These are phyloP conservation scores for Parauchenoglanis ngamensis DNA, from an alignment of 2,797 vertebrate species.

Conservation along the genomic window DNA sequence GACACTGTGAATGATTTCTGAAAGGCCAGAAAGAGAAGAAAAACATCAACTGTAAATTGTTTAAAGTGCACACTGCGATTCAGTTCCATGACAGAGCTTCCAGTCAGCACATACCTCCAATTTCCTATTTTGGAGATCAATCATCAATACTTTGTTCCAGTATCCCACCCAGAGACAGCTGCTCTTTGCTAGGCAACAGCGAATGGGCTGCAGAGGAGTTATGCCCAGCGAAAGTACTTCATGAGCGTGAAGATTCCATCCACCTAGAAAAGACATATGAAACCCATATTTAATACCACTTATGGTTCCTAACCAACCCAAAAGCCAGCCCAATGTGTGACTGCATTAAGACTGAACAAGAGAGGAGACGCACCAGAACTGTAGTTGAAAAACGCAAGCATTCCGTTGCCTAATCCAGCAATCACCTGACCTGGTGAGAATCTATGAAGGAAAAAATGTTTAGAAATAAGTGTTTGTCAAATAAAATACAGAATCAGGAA, in stretches of 20 bases:
- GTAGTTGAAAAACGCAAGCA: slow-evolving; percentile 79
- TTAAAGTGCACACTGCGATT: background rate
- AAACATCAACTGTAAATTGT: background rate
- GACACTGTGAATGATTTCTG: slow-evolving; percentile 77
- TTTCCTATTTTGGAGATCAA: slow-evolving; percentile 68
- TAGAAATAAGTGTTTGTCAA: background rate
- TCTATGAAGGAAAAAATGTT: slow-evolving; percentile 60
- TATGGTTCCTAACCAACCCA: background rate
- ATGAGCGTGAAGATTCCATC: slow-evolving; percentile 76
- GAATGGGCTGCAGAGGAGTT: slow-evolving; percentile 78
- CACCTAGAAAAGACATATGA: slow-evolving; percentile 59
- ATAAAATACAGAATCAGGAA: background rate
- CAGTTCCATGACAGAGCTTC: background rate
- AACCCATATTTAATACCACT: background rate
- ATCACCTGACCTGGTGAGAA: slow-evolving; percentile 75
- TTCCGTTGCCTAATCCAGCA: slow-evolving; percentile 80
- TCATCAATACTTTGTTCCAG: slow-evolving; percentile 78
- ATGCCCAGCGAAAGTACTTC: slow-evolving; percentile 67
- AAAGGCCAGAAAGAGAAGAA: background rate
- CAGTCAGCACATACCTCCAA: slow-evolving; percentile 68
- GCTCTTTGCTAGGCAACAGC: slow-evolving; percentile 77
- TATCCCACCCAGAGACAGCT: slow-evolving; percentile 78
- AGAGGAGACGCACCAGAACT: slow-evolving; percentile 65
- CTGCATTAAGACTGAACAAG: background rate
- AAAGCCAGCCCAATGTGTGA: background rate